These are phyloP conservation scores for Yponomeuta evonymella DNA, from an alignment of 2,888 invertebrate species.

Conservation along the genomic window DNA sequence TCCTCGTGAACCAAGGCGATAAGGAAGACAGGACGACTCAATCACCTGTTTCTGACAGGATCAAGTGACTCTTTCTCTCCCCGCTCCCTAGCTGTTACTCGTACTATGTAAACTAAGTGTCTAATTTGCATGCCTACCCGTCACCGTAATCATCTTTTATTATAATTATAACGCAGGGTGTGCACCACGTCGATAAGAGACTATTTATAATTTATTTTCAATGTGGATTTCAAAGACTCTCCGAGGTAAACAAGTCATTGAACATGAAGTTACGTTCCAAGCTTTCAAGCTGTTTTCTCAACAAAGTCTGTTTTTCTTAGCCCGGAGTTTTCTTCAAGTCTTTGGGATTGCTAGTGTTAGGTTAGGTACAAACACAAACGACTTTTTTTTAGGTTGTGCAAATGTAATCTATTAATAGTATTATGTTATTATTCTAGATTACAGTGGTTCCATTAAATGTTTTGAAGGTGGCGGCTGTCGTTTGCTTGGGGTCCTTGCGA, in stretches of 20 bases:
- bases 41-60: conserved; percentile 57
- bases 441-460: background rate
- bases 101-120: conserved; percentile 27
- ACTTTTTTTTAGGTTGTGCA: background rate
- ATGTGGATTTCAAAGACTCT: conserved; percentile 14
- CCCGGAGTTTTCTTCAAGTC: too few species aligned
- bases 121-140: conserved; percentile 30
- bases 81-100: conserved; percentile 8
- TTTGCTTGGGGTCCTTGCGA: conserved; percentile 23
- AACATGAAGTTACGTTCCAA: too few species aligned
- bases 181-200: conserved; percentile 40
- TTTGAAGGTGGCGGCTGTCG: background rate
- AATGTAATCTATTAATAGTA: background rate
- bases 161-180: conserved; percentile 39
- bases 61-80: conserved; percentile 33
- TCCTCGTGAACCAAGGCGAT: conserved; percentile 36
- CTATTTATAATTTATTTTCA: conserved; percentile 21
- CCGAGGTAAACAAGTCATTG: background rate
- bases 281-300: too few species aligned
- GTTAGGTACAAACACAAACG: background rate
- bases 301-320: too few species aligned
- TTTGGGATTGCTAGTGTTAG: background rate
- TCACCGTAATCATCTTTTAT: conserved; percentile 39
- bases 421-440: background rate
- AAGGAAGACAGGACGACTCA: conserved; percentile 41